Evolutionary conservation across 2,888 invertebrate genomes (phyloP).

Genomic region (Conistra vaccinii): DNA sequence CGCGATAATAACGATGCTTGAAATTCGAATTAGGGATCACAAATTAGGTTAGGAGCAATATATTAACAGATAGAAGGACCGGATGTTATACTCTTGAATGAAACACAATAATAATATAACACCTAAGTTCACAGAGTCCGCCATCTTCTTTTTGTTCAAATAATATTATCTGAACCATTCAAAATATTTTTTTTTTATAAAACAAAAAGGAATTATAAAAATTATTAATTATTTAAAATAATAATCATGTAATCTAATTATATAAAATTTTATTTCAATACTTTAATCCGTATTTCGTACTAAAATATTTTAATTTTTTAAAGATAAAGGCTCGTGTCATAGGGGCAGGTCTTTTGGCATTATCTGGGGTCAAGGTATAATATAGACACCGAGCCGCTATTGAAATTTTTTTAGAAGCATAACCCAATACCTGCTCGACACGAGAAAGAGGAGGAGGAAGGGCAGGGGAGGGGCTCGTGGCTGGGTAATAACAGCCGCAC

Average conservation of each 20-base stretch:
- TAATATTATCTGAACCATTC: no score
- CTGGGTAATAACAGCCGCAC: no score
- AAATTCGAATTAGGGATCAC: background rate
- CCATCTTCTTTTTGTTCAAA: background rate
- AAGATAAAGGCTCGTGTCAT: background rate
- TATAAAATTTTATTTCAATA: no score
- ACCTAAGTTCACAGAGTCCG: background rate
- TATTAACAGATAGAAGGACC: slow-evolving; percentile 15
- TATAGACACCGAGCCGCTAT: background rate
- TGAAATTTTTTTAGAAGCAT: background rate
- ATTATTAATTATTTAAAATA: no score
- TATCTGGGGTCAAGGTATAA: no score
- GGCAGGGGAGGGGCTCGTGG: no score
- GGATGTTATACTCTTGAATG: slow-evolving; percentile 4
- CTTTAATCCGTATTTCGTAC: no score
- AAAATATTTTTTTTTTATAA: no score
- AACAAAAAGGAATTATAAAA: no score
- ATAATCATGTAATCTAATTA: no score
- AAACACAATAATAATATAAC: background rate
- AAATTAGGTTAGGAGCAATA: slow-evolving; percentile 1
- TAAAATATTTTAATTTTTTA: no score
- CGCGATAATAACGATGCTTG: slow-evolving; percentile 7
- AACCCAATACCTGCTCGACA: background rate
- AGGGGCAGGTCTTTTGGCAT: background rate
- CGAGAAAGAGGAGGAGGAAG: background rate